Evolutionary conservation across 2,888 invertebrate species (phyloP).

Genomic region (Mactromeris polynyma): DNA sequence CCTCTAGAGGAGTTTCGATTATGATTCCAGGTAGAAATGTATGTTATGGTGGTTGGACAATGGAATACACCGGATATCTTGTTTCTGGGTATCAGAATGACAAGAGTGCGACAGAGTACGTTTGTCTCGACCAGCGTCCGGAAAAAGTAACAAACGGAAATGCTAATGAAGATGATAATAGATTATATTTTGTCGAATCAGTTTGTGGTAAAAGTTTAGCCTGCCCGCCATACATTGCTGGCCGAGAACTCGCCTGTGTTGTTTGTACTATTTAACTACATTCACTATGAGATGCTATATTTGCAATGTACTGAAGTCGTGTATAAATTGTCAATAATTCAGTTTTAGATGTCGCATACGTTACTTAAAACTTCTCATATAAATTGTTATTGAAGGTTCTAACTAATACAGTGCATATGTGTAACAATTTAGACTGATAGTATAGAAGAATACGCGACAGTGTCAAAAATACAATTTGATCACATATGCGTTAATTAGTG

Average conservation of each 20-base stretch:
- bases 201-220: slow-evolving; percentile 17
- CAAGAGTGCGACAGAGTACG: slow-evolving; percentile 7
- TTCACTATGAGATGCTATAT: too few species aligned
- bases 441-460: too few species aligned
- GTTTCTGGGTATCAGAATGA: not conserved
- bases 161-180: not conserved
- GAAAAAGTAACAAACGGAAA: slow-evolving; percentile 11
- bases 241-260: slow-evolving; percentile 25
- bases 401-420: too few species aligned
- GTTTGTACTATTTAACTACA: slow-evolving; percentile 10
- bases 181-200: slow-evolving; percentile 26
- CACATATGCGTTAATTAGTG: too few species aligned
- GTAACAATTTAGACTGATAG: too few species aligned
- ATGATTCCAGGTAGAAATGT: slow-evolving; percentile 28
- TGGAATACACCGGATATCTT: slow-evolving; percentile 16
- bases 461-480: too few species aligned
- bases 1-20: not conserved
- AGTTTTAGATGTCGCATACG: too few species aligned
- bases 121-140: slow-evolving; percentile 22
- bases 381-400: too few species aligned
- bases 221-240: slow-evolving; percentile 17
- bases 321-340: too few species aligned
- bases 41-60: slow-evolving; percentile 32
- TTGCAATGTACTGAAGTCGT: too few species aligned
- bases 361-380: too few species aligned